phyloP scores from a whole-genome alignment of 1,140 invertebrate genomes.

The Oscheius sp. region DNA sequence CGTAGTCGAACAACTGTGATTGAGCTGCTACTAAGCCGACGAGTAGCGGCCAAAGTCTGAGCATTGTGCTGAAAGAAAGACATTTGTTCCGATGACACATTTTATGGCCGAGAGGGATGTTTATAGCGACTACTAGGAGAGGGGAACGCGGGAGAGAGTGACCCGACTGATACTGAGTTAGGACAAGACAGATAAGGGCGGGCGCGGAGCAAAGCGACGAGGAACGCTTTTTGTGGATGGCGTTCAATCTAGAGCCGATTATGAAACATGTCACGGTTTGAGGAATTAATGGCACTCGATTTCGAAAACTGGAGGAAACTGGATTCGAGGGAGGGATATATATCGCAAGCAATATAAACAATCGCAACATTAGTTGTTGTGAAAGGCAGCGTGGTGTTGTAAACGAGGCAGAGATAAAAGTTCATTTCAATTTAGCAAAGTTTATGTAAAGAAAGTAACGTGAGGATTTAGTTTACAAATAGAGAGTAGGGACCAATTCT shows the following conservation, averaged over 20 bases:
- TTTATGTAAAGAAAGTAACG: background rate
- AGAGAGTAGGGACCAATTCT: no score
- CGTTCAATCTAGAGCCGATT: background rate
- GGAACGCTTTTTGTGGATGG: background rate
- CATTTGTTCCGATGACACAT: no score
- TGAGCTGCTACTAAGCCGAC: background rate
- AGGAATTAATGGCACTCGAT: background rate
- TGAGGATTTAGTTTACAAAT: background rate
- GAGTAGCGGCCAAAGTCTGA: background rate
- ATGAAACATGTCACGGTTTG: background rate
- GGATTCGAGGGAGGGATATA: background rate
- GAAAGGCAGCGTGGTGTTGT: background rate
- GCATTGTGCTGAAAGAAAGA: background rate
- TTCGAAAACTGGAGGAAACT: background rate
- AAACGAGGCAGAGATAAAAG: background rate
- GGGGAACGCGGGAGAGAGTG: background rate
- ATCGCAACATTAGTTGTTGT: no score
- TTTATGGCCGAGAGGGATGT: no score
- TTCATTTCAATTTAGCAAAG: no score
- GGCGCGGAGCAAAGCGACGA: background rate
- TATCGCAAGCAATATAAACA: background rate
- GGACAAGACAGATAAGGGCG: conserved; percentile 1
- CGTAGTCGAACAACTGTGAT: conserved; percentile 11
- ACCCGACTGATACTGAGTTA: conserved; percentile 4
- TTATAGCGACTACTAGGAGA: no score